Conservation (phyloP, 2,797 vertebrate species). For the Helarctos malayanus region DNA sequence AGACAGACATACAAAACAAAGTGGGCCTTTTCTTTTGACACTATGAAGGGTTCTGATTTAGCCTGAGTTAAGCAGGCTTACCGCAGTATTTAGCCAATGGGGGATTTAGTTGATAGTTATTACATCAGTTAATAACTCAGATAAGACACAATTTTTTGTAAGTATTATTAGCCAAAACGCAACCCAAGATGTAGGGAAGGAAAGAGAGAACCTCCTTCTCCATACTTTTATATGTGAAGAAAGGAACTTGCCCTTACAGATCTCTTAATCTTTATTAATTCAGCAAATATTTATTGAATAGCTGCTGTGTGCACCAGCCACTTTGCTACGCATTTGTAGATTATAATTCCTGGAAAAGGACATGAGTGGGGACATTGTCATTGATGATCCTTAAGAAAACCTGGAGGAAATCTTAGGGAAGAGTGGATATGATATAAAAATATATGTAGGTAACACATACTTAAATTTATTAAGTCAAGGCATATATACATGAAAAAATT, state of each 20-base stretch:
- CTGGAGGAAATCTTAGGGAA: background rate
- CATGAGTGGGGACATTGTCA: background rate
- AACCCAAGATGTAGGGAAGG: background rate
- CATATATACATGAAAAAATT: background rate
- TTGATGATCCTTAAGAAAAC: slow-evolving; percentile 52
- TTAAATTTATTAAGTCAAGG: slow-evolving; percentile 23
- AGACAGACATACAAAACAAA: slow-evolving; percentile 49
- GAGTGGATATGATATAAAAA: background rate
- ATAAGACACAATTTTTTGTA: slow-evolving; percentile 38
- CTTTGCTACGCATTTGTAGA: slow-evolving; percentile 56
- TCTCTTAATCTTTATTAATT: slow-evolving; percentile 48
- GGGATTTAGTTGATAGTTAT: slow-evolving; percentile 41
- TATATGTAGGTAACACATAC: background rate
- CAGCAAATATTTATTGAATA: slow-evolving; percentile 46
- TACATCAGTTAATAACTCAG: slow-evolving; percentile 50
- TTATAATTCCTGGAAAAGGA: slow-evolving; percentile 59
- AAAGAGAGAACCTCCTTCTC: slow-evolving; percentile 18
- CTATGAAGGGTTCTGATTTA: slow-evolving; percentile 32
- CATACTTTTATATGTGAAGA: slow-evolving; percentile 27
- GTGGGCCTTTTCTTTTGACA: slow-evolving; percentile 58
- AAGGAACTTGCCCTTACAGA: slow-evolving; percentile 30
- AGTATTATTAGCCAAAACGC: slow-evolving; percentile 33
- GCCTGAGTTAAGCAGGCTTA: slow-evolving; percentile 43
- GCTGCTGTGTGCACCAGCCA: background rate
- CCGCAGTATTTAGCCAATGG: slow-evolving; percentile 16